Percentiles rank a stretch among this genome's conserved stretches.
phyloP scores from a whole-genome alignment of 2,888 invertebrate species.

The Trachelus troglodyta region DNA sequence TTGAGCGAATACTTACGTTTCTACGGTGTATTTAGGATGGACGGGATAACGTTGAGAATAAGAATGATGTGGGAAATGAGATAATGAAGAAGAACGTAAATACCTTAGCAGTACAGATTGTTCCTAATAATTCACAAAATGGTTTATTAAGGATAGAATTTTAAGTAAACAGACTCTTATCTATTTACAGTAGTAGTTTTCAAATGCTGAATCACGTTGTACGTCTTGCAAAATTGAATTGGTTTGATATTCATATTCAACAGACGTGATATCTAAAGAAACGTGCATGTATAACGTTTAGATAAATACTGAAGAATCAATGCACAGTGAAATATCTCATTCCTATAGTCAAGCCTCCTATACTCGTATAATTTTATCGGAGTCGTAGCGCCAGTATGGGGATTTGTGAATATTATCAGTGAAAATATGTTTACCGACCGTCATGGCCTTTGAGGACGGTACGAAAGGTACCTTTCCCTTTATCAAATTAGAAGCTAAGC shows the following conservation, averaged over 20 bases:
- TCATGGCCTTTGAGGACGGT: background rate
- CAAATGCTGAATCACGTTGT: background rate
- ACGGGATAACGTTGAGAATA: background rate
- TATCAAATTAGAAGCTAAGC: background rate
- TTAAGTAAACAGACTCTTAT: background rate
- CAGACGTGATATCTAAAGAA: background rate
- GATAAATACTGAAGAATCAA: background rate
- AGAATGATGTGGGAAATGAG: background rate
- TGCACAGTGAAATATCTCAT: background rate
- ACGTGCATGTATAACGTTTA: background rate
- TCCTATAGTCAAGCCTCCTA: background rate
- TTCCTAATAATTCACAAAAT: background rate
- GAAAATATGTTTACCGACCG: background rate
- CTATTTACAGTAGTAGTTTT: background rate
- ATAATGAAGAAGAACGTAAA: background rate
- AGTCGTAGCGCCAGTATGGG: background rate
- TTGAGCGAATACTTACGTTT: background rate
- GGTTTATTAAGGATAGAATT: background rate
- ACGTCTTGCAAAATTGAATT: background rate
- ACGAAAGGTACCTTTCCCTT: background rate
- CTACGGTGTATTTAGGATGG: background rate
- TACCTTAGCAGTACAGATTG: background rate
- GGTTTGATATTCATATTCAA: background rate
- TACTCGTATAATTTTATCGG: too few relatives aligned
- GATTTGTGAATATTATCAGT: background rate